These are phyloP conservation scores for Drosophila ustulata DNA, from an alignment of 2,888 invertebrate genomes.

Conservation along the genomic window DNA sequence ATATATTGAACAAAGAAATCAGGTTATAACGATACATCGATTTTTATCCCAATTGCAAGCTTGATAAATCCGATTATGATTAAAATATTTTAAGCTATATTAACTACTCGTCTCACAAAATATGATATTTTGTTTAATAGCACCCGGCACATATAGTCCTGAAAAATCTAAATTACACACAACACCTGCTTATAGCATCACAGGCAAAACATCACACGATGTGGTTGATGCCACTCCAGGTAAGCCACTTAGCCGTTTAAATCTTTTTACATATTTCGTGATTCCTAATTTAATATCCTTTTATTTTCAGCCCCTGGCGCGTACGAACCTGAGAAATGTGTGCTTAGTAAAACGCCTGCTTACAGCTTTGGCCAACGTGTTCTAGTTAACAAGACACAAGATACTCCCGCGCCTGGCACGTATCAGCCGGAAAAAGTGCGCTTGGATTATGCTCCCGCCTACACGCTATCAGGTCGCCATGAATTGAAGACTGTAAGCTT, in stretches of 20 bases:
- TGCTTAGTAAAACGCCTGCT: constrained; percentile 88
- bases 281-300: not conserved
- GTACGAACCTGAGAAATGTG: constrained; percentile 86
- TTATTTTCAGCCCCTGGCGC: constrained; percentile 86
- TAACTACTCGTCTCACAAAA: not conserved
- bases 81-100: not conserved
- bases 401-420: constrained; percentile 85
- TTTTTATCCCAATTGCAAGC: not conserved
- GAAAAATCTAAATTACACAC: constrained; percentile 86
- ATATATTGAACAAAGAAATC: too few relatives aligned
- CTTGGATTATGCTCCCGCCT: constrained; percentile 85
- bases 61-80: not conserved
- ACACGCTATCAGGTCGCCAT: constrained; percentile 85
- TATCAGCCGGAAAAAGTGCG: constrained; percentile 87
- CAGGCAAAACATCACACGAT: constrained; percentile 82
- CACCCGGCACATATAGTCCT: constrained; percentile 87
- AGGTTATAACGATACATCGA: too few relatives aligned
- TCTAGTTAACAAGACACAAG: constrained; percentile 86
- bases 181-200: constrained; percentile 87
- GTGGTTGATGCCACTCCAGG: constrained; percentile 83
- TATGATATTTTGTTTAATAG: constrained; percentile 47
- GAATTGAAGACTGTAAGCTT: constrained; percentile 79
- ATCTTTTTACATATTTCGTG: not conserved
- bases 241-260: constrained; percentile 36
- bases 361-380: constrained; percentile 90